These are phyloP conservation scores for Oreohelix idahoensis DNA, from an alignment of 1,140 invertebrate genomes.

Conservation along the genomic window DNA sequence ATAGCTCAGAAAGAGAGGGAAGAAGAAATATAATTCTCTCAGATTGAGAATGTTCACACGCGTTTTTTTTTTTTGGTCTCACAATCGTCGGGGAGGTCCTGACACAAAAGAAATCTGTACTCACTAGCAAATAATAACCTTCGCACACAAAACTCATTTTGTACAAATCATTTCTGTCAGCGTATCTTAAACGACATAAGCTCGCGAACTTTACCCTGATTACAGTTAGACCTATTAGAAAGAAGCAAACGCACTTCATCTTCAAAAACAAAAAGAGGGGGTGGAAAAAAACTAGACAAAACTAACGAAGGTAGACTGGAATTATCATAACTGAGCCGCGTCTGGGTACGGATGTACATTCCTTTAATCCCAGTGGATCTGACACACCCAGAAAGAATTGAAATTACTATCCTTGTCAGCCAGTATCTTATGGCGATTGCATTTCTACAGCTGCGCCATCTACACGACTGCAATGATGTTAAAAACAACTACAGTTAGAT, in stretches of 20 bases:
- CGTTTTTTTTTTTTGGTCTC: background rate
- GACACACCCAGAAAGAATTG: background rate
- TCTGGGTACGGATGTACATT: background rate
- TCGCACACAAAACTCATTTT: background rate
- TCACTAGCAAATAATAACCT: background rate
- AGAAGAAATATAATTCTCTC: too few relatives aligned
- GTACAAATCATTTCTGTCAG: background rate
- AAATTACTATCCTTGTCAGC: background rate
- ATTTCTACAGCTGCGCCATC: background rate
- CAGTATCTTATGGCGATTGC: background rate
- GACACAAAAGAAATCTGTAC: background rate
- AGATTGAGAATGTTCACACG: too few relatives aligned
- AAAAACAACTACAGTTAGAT: too few relatives aligned
- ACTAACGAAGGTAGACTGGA: background rate
- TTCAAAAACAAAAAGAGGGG: background rate
- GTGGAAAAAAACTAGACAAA: background rate
- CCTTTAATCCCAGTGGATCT: constrained; percentile 19
- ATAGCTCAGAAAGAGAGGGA: too few relatives aligned
- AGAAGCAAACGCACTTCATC: background rate
- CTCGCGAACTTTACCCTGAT: background rate
- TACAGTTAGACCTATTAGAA: background rate
- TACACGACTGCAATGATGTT: too few relatives aligned
- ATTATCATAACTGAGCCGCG: background rate
- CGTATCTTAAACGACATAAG: background rate
- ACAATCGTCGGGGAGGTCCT: background rate